Base-by-base conservation (phyloP, 2,113 vertebrate genomes). In the Equus przewalskii region DNA sequence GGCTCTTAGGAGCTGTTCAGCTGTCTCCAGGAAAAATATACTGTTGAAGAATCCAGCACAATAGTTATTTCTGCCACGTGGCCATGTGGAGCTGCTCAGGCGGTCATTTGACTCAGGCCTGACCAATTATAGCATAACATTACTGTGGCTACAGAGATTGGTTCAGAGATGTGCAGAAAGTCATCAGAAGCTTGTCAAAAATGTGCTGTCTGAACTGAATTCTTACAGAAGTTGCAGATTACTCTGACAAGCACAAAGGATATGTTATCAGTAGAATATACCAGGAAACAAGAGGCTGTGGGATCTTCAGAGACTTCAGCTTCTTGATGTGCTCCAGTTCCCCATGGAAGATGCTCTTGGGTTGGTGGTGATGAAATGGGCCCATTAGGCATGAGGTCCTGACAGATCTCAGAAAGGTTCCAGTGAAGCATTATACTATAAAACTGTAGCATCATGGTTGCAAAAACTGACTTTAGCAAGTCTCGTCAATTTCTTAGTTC, bases 111-210 rank as follows among this genome's bases (percentile, higher is more conserved):
- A 70, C 18, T 49, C 33, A 75, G 19, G 6, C 22, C 73, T 83
- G 80, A 89, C 46, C 58, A 79, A 18, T 0, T 16, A 16, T 13
- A 89, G 41, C 33, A 46, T 75, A 54, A 41, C 49, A 79, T 87
- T 84, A 33, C 24, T 92, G 28, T 91, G 41, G 51, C 60, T 65
- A 65, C 2, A 62, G 30, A 6, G 18, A 28, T 56, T 79, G 54
- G 28, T 58, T 79, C 69, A 75, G 33, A 94, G 75, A 18, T n/a
- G 26, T 30, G 73, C 18, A 86, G 41, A 58, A 78, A 11, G 36
- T 54, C 80, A 88, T 54, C 49, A 76, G 70, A 96, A 84, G 16
- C 16, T 36, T 92, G 62, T 41, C 30, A 95, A 73, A 93, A 93
- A 80, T n/a, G 26, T 13, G 10, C 26, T 70, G 58, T 91, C 81